Conservation (phyloP, 2,113 vertebrate species). For the Sus scrofa region DNA sequence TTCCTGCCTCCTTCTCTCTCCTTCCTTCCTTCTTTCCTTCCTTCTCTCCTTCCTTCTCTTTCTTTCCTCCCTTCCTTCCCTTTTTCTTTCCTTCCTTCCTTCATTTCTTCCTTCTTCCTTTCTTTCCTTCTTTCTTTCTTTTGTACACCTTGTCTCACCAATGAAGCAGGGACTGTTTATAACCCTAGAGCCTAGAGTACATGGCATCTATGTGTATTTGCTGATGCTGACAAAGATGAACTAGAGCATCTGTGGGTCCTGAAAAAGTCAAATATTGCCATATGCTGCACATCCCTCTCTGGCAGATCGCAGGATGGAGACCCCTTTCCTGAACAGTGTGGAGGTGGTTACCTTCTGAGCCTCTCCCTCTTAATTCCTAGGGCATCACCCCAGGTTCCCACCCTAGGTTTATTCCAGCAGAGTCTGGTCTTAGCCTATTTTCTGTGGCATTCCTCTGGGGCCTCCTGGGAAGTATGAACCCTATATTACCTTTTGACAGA, state of each 20-base stretch:
- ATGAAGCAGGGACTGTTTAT: neutral
- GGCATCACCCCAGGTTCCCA: neutral
- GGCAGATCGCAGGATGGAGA: neutral
- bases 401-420: neutral
- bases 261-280: neutral
- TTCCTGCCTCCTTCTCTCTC: too few species aligned
- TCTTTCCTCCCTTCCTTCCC: too few species aligned
- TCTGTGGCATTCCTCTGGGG: neutral
- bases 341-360: neutral
- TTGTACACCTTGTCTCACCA: neutral
- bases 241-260: neutral
- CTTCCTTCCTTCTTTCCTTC: too few species aligned
- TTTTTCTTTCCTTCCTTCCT: too few species aligned
- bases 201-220: neutral
- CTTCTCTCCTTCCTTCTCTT: neutral
- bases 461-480: neutral
- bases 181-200: neutral
- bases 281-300: neutral
- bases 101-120: neutral
- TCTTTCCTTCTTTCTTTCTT: neutral
- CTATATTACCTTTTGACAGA: neutral
- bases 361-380: neutral
- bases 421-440: neutral
- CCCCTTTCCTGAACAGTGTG: neutral
- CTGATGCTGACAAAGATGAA: neutral